Percentiles rank a stretch among this genome's conserved stretches.
phyloP scores from a whole-genome alignment of 2,888 invertebrate genomes.

The Hypomecis punctinalis region DNA sequence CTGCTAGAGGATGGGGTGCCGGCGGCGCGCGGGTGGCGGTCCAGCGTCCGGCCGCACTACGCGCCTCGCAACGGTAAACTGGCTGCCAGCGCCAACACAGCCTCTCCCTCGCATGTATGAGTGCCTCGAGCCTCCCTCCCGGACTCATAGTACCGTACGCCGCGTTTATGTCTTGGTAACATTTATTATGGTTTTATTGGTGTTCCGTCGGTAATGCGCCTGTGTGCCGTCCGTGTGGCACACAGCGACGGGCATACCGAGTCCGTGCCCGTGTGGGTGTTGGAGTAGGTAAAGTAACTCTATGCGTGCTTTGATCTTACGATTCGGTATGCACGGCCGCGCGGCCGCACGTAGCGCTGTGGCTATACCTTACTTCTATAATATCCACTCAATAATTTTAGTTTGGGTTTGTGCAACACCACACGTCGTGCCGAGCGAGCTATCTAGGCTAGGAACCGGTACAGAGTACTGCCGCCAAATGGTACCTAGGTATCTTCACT shows the following conservation, averaged over 20 bases:
- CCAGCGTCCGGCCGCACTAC: slow-evolving; percentile 82
- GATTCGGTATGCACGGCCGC: slow-evolving; percentile 84
- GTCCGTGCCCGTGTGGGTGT: slow-evolving; percentile 72
- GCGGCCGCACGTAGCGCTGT: slow-evolving; percentile 77
- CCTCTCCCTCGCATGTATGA: slow-evolving; percentile 81
- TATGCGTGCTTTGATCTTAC: slow-evolving; percentile 85
- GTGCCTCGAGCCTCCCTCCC: slow-evolving; percentile 83
- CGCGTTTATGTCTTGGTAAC: slow-evolving; percentile 81
- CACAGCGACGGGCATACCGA: slow-evolving; percentile 54
- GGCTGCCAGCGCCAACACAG: slow-evolving; percentile 78
- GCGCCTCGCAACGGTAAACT: slow-evolving; percentile 86
- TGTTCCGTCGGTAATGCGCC: slow-evolving; percentile 62
- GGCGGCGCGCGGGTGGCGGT: slow-evolving; percentile 80
- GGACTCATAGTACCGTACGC: slow-evolving; percentile 84
- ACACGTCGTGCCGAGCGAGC: slow-evolving; percentile 65
- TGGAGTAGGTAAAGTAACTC: slow-evolving; percentile 78
- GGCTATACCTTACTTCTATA: slow-evolving; percentile 79
- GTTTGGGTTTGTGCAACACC: slow-evolving; percentile 80
- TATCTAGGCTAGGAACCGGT: slow-evolving; percentile 65
- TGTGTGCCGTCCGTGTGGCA: slow-evolving; percentile 69
- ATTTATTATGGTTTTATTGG: slow-evolving; percentile 80
- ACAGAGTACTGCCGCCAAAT: slow-evolving; percentile 49
- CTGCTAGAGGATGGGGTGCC: slow-evolving; percentile 68
- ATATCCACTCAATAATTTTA: slow-evolving; percentile 82
- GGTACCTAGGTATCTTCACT: slow-evolving; percentile 50